Evolutionary conservation across 1,140 invertebrate genomes (phyloP).

Genomic region (Magallana ariakensis): DNA sequence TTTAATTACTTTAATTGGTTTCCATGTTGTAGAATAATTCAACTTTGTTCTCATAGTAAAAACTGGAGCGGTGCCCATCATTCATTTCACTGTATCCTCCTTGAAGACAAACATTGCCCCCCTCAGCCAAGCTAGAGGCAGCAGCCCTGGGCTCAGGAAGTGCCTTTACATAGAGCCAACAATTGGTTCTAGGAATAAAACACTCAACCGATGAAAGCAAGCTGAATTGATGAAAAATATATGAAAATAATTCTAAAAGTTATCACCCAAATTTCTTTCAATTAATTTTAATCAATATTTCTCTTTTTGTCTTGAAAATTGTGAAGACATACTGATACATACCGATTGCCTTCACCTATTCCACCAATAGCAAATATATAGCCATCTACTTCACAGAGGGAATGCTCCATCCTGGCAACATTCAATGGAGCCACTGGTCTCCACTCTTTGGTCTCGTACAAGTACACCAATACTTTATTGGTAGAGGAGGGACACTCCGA

Average conservation of each 20-base stretch:
- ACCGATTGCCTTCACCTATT: no score
- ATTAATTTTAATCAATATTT: no score
- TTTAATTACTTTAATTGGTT: no score
- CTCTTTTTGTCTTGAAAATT: no score
- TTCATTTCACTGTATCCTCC: constrained; percentile 57
- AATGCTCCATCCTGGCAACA: neutral
- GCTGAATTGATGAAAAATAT: no score
- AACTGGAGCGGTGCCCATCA: neutral
- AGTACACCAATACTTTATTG: neutral
- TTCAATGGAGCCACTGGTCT: neutral
- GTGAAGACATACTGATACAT: no score
- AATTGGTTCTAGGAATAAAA: constrained; percentile 51
- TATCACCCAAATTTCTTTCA: no score
- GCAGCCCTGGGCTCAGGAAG: constrained; percentile 51
- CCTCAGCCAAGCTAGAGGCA: constrained; percentile 18
- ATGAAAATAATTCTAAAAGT: no score
- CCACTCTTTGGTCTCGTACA: neutral
- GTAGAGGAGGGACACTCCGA: neutral
- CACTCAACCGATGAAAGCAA: constrained; percentile 50
- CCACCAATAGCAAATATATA: no score
- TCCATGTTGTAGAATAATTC: constrained; percentile 53
- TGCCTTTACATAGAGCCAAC: constrained; percentile 47
- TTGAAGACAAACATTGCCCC: constrained; percentile 53
- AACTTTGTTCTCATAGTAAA: constrained; percentile 51
- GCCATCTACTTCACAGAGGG: neutral